Percentiles rank a stretch among this genome's conserved stretches.
These are phyloP conservation scores for Chloropsis cyanopogon DNA, from an alignment of 2,113 vertebrate species.

Conservation along the genomic window DNA sequence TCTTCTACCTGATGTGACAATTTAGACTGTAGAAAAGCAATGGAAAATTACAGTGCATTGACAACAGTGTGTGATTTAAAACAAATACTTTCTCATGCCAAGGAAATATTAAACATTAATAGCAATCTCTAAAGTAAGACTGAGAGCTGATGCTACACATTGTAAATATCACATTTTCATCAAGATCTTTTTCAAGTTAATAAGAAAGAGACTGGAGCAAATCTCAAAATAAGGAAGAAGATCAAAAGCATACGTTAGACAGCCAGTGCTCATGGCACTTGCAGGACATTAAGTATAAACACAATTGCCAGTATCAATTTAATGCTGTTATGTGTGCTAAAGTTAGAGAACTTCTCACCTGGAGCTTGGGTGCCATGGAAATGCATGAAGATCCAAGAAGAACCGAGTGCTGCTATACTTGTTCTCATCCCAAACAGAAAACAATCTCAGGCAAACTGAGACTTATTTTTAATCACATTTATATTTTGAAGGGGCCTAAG, in stretches of 20 bases:
- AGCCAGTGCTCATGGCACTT: background rate
- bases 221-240: background rate
- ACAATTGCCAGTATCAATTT: background rate
- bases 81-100: background rate
- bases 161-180: background rate
- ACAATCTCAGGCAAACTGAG: background rate
- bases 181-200: background rate
- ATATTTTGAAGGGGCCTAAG: background rate
- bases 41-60: constrained; percentile 1
- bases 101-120: background rate
- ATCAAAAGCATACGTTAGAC: background rate
- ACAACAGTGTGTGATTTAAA: background rate
- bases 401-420: background rate
- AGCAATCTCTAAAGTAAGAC: background rate
- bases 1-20: background rate
- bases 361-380: background rate
- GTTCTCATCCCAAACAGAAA: background rate
- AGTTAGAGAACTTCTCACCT: background rate
- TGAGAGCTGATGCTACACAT: background rate
- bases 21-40: background rate
- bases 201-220: background rate
- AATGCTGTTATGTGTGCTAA: background rate
- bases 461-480: background rate
- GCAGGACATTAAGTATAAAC: background rate
- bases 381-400: background rate